Evolutionary conservation across 2,797 vertebrate species (phyloP).

Genomic region (Falco novaeseelandiae): DNA sequence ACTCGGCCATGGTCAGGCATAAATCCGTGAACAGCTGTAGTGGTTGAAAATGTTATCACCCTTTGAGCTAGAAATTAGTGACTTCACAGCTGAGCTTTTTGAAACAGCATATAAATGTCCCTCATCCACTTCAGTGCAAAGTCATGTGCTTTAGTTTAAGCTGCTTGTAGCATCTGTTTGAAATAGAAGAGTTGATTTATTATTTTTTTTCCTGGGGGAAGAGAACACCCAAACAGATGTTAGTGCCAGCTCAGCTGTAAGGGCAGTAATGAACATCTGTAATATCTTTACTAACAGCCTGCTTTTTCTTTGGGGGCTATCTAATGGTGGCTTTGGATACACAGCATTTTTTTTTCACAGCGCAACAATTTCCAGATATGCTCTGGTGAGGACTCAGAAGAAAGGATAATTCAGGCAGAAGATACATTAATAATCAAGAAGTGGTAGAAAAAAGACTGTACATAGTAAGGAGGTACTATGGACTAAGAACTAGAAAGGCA

Average conservation of each 20-base stretch:
- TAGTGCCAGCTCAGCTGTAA: neutral
- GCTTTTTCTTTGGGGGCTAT: neutral
- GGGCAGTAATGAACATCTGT: neutral
- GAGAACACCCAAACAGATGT: neutral
- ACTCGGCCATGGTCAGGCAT: neutral
- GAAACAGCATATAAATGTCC: neutral
- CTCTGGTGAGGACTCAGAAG: neutral
- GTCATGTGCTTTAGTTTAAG: neutral
- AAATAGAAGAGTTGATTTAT: neutral
- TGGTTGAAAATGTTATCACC: neutral
- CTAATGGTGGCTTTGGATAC: neutral
- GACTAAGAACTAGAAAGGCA: neutral
- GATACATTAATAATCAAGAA: neutral
- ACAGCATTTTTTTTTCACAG: neutral
- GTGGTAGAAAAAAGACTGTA: neutral
- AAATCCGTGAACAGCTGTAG: neutral
- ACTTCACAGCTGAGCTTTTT: neutral
- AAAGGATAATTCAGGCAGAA: neutral
- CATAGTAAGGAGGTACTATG: neutral
- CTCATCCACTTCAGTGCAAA: neutral
- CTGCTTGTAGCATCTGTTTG: slow-evolving; percentile 5
- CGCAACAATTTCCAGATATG: neutral
- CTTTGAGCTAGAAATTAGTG: neutral
- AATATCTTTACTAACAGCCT: neutral
- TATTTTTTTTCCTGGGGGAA: neutral